These are phyloP conservation scores for Porites australiensis DNA, from an alignment of 64 coral and sea anemone species.

Conservation along the genomic window DNA sequence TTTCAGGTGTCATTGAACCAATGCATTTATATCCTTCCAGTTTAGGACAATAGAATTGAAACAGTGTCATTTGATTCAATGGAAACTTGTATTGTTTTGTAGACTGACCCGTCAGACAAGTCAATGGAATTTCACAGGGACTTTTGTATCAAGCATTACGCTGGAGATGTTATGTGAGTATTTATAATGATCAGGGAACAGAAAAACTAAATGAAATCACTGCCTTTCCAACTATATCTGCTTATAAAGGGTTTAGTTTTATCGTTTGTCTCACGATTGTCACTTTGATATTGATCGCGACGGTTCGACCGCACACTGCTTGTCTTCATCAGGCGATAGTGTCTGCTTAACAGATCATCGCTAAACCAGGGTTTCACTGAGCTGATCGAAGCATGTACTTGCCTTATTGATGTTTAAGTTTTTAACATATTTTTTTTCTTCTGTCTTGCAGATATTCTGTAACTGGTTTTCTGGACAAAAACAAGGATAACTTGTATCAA, in stretches of 20 bases:
- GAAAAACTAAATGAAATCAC: background rate
- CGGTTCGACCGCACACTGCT: no score
- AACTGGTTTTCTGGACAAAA: conserved; percentile 90
- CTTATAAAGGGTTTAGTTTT: no score
- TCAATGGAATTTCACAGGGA: conserved; percentile 84
- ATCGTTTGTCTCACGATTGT: no score
- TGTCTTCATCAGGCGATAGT: no score
- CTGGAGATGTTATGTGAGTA: conserved; percentile 99
- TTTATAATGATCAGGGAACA: no score
- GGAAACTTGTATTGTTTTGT: background rate
- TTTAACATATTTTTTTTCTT: background rate
- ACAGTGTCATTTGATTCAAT: background rate
- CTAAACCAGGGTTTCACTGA: background rate
- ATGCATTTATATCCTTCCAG: no score
- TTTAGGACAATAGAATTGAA: background rate
- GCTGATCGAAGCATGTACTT: background rate
- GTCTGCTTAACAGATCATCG: background rate
- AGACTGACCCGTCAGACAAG: conserved; percentile 93
- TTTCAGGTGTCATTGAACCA: no score
- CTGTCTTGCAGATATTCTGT: conserved; percentile 80
- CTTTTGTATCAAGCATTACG: conserved; percentile 95
- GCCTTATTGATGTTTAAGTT: background rate
- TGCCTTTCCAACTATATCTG: no score
- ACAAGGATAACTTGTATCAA: conserved; percentile 95
- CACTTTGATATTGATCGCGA: no score